Evolutionary conservation across 2,797 vertebrate genomes (phyloP), one percentile per base, ranked within the genome.

Genomic region (Ispidina picta): DNA sequence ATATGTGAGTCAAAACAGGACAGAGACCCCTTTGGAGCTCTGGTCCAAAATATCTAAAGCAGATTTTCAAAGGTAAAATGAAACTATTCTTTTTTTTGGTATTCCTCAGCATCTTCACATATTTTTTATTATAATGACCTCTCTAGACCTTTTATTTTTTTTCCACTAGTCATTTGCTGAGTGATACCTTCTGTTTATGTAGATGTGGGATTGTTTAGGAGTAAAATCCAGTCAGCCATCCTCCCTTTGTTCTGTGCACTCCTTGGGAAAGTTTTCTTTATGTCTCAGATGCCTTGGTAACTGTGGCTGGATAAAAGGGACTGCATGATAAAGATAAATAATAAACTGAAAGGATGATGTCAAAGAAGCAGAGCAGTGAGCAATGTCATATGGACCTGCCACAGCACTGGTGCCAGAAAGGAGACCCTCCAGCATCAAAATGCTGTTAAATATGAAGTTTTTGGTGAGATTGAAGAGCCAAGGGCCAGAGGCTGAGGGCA

Each of bases 171-270:
- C 8, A 5, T 68, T 88, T 94, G 37, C 44, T 55, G 71, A 86
- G 25, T 74, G 46, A 39, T 79, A 39, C 15, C 33, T 88, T 71
- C 58, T 89, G 71, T 91, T 94, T 90, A 86, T 65, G 0, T 84
- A 83, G 92, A 33, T 39, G 21, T 75, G 63, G 48, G 72, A 69
- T 90, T 88, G 52, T 88, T 93, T 83, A 85, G 65, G 33, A 85
- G 69, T 86, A 62, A 66, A 62, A 66, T 56, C 33, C 20, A 3
- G 3, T 43, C 60, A 91, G 43, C 60, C 35, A 26, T 79, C 56
- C 58, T 51, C 35, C 12, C 71, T 71, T 37, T 80, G 63, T 72
- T 81, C 23, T 18, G 84, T 69, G 59, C 23, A 22, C n/a, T 88
- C 18, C 5, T 65, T 88, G 29, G 55, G 66, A 94, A 60, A 3